Evolutionary conservation across 2,113 vertebrate genomes (phyloP).

Genomic region (Ploceus nigricollis): DNA sequence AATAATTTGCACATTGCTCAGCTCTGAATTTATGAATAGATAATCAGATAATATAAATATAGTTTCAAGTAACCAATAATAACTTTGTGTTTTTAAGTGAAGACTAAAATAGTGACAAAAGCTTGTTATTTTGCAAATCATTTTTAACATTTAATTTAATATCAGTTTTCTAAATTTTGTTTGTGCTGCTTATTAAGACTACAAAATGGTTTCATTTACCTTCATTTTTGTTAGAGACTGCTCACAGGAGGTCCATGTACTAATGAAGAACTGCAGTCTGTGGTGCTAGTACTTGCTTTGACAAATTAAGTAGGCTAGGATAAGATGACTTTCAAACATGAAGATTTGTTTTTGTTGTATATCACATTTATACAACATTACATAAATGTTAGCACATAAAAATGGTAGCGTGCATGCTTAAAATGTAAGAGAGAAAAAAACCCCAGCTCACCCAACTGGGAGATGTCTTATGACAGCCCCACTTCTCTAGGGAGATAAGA

Average conservation of each 20-base stretch:
- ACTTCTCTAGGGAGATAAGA: not conserved
- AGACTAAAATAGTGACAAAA: not conserved
- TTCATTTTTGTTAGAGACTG: not conserved
- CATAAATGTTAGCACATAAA: not conserved
- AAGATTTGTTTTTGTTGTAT: not conserved
- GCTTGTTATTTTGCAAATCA: not conserved
- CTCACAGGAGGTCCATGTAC: not conserved
- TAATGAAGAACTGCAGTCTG: not conserved
- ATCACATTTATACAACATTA: not conserved
- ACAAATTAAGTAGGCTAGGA: not conserved
- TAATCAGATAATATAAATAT: not conserved
- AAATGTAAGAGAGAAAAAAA: not conserved
- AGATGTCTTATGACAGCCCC: not conserved
- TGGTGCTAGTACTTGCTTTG: not conserved
- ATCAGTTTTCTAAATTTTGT: not conserved
- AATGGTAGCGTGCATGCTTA: not conserved
- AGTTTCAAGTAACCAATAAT: not conserved
- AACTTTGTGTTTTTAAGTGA: not conserved
- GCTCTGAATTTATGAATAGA: not conserved
- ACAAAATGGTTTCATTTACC: not conserved
- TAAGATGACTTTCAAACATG: not conserved
- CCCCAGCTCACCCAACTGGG: not conserved
- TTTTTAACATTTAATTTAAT: not conserved
- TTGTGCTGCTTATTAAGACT: not conserved
- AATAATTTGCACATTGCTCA: not conserved